These are phyloP conservation scores for Silurus glanis DNA, from an alignment of 2,113 vertebrate genomes.

Conservation along the genomic window DNA sequence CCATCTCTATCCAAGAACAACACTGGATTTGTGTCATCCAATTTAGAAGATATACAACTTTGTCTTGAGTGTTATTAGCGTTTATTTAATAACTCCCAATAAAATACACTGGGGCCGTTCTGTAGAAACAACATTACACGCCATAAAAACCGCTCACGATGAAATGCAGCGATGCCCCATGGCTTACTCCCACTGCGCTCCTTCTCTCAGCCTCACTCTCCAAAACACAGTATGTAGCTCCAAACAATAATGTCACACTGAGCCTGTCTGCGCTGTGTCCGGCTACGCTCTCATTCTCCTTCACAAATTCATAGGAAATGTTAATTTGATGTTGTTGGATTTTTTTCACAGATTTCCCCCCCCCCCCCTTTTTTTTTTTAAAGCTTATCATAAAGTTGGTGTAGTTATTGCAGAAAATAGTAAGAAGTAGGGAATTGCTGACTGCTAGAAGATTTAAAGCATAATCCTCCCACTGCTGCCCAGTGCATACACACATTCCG, in stretches of 20 bases:
- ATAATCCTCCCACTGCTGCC: conserved; percentile 11
- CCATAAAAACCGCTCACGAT: conserved; percentile 24
- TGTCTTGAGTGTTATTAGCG: conserved; percentile 8
- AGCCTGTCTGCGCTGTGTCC: background rate
- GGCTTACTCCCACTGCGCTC: conserved; percentile 7
- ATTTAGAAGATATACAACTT: conserved; percentile 15
- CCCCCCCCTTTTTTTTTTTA: background rate
- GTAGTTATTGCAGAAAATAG: background rate
- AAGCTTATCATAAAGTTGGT: background rate
- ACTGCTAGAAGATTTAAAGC: conserved; percentile 10
- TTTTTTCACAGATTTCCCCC: background rate
- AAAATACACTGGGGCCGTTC: background rate
- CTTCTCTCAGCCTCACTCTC: background rate
- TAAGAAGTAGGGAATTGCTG: conserved; percentile 21
- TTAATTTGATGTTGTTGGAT: background rate
- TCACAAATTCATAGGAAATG: background rate
- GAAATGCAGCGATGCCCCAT: conserved; percentile 17
- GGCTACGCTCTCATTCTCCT: background rate
- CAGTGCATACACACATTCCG: background rate
- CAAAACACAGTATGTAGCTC: conserved; percentile 15
- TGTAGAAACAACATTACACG: conserved; percentile 22
- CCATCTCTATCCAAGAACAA: background rate
- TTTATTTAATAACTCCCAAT: conserved; percentile 38
- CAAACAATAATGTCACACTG: conserved; percentile 11
- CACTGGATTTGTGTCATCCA: background rate